Percentiles rank a stretch among this genome's conserved stretches.
Evolutionary conservation across 2,888 invertebrate genomes (phyloP).

Genomic region (Thera britannica): DNA sequence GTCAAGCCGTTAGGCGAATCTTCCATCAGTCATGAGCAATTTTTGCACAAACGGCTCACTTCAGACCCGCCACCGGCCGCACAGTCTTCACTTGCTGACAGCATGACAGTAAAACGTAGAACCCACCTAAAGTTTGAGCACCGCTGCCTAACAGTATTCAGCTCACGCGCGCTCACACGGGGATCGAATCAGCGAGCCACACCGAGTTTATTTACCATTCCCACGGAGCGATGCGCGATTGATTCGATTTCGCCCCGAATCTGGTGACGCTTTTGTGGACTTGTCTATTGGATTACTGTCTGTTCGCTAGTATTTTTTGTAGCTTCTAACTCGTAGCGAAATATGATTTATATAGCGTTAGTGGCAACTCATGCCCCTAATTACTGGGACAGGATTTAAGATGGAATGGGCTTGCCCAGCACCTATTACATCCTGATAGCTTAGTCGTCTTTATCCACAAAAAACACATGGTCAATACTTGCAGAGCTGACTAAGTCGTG

Average conservation of each 20-base stretch:
- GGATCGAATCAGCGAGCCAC: conserved; percentile 50
- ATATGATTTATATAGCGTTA: background rate
- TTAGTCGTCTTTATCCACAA: no score
- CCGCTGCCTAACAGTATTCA: conserved; percentile 31
- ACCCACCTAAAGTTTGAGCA: conserved; percentile 29
- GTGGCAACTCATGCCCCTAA: no score
- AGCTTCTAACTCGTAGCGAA: background rate
- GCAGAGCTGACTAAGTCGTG: no score
- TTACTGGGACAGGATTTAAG: no score
- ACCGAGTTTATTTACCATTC: conserved; percentile 49
- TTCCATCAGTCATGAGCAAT: no score
- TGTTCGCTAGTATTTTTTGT: background rate
- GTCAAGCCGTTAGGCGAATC: no score
- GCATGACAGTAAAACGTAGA: background rate
- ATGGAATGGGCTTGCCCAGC: no score
- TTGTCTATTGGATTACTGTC: conserved; percentile 21
- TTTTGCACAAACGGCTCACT: no score
- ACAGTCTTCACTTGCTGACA: no score
- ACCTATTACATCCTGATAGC: no score
- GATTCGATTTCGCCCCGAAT: conserved; percentile 46
- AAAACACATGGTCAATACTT: no score
- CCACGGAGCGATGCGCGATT: conserved; percentile 40
- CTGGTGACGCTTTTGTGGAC: conserved; percentile 32
- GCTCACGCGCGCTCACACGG: conserved; percentile 42
- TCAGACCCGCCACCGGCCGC: no score